Conservation (phyloP, 2,888 invertebrate species). For the Parthenolecanium corni region DNA sequence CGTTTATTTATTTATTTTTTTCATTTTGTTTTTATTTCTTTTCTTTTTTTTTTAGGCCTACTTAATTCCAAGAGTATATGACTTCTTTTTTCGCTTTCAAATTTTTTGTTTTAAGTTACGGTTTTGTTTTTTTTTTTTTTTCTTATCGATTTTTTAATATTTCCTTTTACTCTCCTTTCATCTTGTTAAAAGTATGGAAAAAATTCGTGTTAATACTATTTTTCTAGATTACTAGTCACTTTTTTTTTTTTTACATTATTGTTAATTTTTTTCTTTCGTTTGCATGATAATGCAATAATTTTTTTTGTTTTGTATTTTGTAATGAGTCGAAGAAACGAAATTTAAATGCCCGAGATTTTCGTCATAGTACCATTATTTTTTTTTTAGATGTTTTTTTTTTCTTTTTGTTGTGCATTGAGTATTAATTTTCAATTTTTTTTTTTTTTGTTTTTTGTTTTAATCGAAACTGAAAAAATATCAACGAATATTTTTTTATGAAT, state of each 20-base stretch:
- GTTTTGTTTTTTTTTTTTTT: constrained; percentile 8
- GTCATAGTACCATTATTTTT: neutral
- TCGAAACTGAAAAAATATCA: no score
- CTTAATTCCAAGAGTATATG: constrained; percentile 24
- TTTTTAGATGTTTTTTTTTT: neutral
- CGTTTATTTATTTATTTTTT: neutral
- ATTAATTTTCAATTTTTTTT: no score
- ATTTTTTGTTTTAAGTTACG: neutral
- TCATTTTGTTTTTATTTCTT: neutral
- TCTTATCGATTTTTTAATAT: constrained; percentile 10
- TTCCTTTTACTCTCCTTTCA: neutral
- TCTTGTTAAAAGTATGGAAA: neutral
- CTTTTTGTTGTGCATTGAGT: neutral
- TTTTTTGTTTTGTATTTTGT: neutral
- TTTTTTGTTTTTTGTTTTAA: no score
- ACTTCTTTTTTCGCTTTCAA: constrained; percentile 20
- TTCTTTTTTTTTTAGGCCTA: constrained; percentile 24
- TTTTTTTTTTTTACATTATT: constrained; percentile 20
- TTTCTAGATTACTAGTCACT: constrained; percentile 27
- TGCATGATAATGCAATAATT: neutral
- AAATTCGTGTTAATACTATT: constrained; percentile 11
- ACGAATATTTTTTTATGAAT: no score
- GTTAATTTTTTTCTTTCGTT: constrained; percentile 5
- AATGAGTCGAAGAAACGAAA: neutral
- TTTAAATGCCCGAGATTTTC: neutral